These are phyloP conservation scores for Decapterus maruadsi DNA, from an alignment of 2,797 vertebrate genomes.

Conservation along the genomic window DNA sequence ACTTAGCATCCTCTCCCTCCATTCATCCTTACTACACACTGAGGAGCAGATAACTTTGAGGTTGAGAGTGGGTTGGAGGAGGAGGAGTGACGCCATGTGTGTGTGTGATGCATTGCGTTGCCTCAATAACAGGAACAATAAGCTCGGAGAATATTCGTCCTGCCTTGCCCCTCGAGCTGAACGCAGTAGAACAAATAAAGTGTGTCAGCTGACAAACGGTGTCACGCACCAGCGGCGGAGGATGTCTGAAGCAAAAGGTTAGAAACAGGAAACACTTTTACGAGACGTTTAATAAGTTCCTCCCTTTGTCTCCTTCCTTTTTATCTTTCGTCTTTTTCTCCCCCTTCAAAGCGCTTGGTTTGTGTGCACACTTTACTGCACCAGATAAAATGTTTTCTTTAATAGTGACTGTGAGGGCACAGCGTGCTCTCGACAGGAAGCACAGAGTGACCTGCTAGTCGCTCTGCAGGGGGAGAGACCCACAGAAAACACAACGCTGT, in stretches of 20 bases:
- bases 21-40: slow-evolving; percentile 16
- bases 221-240: slow-evolving; percentile 28
- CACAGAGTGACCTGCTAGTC: background rate
- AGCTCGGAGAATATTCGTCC: slow-evolving; percentile 52
- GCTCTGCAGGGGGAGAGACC: background rate
- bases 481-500: background rate
- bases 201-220: slow-evolving; percentile 25
- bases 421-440: slow-evolving; percentile 27
- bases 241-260: slow-evolving; percentile 40
- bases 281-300: slow-evolving; percentile 56
- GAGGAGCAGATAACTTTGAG: slow-evolving; percentile 29
- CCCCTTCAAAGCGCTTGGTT: slow-evolving; percentile 48
- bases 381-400: slow-evolving; percentile 54
- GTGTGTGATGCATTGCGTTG: slow-evolving; percentile 48
- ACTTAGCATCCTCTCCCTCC: slow-evolving; percentile 17
- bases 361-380: slow-evolving; percentile 55
- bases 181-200: slow-evolving; percentile 50
- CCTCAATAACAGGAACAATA: slow-evolving; percentile 66
- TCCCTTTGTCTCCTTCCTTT: slow-evolving; percentile 37
- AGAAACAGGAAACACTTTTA: slow-evolving; percentile 63
- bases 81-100: slow-evolving; percentile 34
- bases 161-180: slow-evolving; percentile 45
- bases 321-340: slow-evolving; percentile 34
- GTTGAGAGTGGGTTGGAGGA: slow-evolving; percentile 29
- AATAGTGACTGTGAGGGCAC: slow-evolving; percentile 16